Evolutionary conservation across 2,797 vertebrate genomes (phyloP).

Genomic region (Malurus leucopterus): DNA sequence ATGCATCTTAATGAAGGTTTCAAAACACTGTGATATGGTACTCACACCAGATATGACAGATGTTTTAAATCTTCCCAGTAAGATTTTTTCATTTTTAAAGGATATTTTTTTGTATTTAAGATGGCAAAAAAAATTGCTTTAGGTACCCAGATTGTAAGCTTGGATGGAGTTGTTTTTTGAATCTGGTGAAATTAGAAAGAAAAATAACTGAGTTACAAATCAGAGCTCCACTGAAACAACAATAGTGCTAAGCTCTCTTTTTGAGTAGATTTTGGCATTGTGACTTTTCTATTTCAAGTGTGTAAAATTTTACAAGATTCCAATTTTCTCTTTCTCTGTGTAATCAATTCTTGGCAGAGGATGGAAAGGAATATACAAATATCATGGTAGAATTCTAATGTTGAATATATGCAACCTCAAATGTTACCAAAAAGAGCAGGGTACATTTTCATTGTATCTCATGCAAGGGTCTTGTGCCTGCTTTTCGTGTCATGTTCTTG

Average conservation of each 20-base stretch:
- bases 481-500: not conserved
- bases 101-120: not conserved
- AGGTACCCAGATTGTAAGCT: not conserved
- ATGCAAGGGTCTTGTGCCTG: not conserved
- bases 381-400: not conserved
- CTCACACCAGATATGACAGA: not conserved
- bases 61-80: not conserved
- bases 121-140: not conserved
- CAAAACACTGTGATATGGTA: not conserved
- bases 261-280: not conserved
- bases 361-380: not conserved
- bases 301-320: not conserved
- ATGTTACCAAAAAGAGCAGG: not conserved
- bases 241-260: not conserved
- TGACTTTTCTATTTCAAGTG: not conserved
- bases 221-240: not conserved
- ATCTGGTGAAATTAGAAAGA: not conserved
- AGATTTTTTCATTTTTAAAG: not conserved
- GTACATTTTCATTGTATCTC: rapidly evolving
- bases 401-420: not conserved
- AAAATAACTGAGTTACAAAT: not conserved
- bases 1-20: not conserved
- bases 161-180: not conserved
- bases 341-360: not conserved
- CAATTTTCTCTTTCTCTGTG: not conserved